Percentiles rank a stretch among this genome's conserved stretches.
Evolutionary conservation across 2,888 invertebrate genomes (phyloP).

Genomic region (Agapostemon virescens): DNA sequence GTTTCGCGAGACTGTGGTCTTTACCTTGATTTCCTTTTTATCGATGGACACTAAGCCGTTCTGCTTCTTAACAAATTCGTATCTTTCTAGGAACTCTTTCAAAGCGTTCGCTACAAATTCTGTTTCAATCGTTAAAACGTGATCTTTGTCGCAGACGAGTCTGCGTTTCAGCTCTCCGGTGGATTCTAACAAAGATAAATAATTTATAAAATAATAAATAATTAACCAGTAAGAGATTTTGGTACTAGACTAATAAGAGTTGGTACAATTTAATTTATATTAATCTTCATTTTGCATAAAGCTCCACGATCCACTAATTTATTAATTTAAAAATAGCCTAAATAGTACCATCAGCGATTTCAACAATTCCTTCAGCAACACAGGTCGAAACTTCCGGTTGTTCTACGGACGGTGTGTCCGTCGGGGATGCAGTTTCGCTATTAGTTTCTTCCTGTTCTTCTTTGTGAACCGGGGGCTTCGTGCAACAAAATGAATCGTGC

Average conservation of each 20-base stretch:
- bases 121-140: slow-evolving; percentile 85
- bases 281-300: no score
- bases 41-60: slow-evolving; percentile 69
- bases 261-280: no score
- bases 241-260: no score
- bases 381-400: slow-evolving; percentile 39
- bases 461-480: slow-evolving; percentile 6
- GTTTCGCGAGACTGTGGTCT: slow-evolving; percentile 82
- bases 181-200: background rate
- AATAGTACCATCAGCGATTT: slow-evolving; percentile 36
- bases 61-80: slow-evolving; percentile 72
- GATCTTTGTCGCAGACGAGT: slow-evolving; percentile 80
- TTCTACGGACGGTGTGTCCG: slow-evolving; percentile 12
- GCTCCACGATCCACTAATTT: background rate
- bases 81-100: slow-evolving; percentile 83
- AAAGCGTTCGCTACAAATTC: slow-evolving; percentile 85
- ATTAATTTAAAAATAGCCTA: background rate
- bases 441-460: background rate
- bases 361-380: slow-evolving; percentile 40
- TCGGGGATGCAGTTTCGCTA: slow-evolving; percentile 3
- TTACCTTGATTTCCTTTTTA: slow-evolving; percentile 76
- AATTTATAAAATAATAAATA: no score
- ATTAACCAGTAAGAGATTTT: no score
- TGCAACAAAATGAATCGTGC: slow-evolving; percentile 44
- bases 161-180: slow-evolving; percentile 36